Evolutionary conservation across 2,888 invertebrate genomes (phyloP), one percentile per base, ranked within the genome.

Genomic region (Protophormia terraenovae): DNA sequence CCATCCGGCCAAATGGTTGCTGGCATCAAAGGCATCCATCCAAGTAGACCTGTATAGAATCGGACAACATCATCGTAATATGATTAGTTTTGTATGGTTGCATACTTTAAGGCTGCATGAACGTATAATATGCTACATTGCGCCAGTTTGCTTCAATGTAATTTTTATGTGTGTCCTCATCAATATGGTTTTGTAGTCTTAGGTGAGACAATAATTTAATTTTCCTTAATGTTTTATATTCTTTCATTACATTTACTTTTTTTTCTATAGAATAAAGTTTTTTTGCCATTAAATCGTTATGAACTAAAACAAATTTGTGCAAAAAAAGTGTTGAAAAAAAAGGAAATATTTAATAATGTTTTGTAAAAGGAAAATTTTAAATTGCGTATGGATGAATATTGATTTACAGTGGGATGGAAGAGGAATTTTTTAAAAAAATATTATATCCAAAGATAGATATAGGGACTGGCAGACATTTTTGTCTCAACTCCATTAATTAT

Each of bases 41-140:
- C 19, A 75, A 29, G 7, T 24, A 62, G 12, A 47, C 32, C 45
- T 62, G 22, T 45, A 64, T 7, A 19, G 47, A 50, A 62, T 32
- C 66, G 35, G 41, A 53, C 73, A 76, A 72, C 22, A 58, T 79
- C 53, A 53, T 60, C 45, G 32, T 67, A 75, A 83, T 81, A 71
- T 66, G 71, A 86, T 80, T 86, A 80, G 73, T 73, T 64, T 83
- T 60, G 41, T 72, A 58, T 27, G 62, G 27, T 81, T 80, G 76
- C 73, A 82, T 80, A 76, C 67, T 78, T 84, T 84, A 67, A 77
- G 66, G 60, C 24, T 45, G 47, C 64, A 47, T 73, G 35, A 71
- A 45, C 35, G 50, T 50, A 67, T 55, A 62, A 27, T 62, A 62
- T 45, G 29, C 16, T 27, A 55, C 22, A 66, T 53, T 55, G 29